Evolutionary conservation across 2,113 vertebrate genomes (phyloP), one percentile per base, ranked within the genome.

Genomic region (Hirundichthys speculiger): DNA sequence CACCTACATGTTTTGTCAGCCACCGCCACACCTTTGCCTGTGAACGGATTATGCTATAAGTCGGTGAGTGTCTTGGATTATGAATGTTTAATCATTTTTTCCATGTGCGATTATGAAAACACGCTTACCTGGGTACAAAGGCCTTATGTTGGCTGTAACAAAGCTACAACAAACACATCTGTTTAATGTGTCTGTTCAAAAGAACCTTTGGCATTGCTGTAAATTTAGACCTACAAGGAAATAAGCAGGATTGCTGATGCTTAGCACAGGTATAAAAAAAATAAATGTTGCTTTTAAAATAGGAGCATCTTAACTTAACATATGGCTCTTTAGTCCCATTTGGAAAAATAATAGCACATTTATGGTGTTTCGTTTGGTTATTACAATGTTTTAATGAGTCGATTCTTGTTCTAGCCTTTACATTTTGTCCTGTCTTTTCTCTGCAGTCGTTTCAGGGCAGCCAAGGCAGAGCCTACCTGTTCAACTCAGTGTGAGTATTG

Each of bases 371-470:
- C 4, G 6, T 34, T 34, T 34, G 30, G 11, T 34, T 34, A 34
- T 34, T 5, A 34, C 30, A 34, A 9, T 10, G 30, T 34, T 6
- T 34, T 34, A 34, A 34, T 3, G 30, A 9, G 13, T 14, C 4
- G 22, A 10, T 63, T 67, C 50, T 52, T 61, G 46, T 67, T 53
- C 7, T 16, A 65, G 20, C 52, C 30, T 40, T 46, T 56, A 65
- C 2, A 27, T 82, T 16, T 14, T 34, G 30, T n/a, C n/a, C n/a
- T n/a, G 30, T 77, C 18, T 64, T 64, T 45, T 69, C 45, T 75
- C 41, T 57, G 58, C 92, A 98, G 96, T 98, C 96, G 66, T 98
- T 98, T 90, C 96, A 98, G 88, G 96, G 96, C 69, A 97, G 96
- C 91, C 96, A 97, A 15, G 96, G 96, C 85, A 92, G 96, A 74